Base-by-base conservation (phyloP, 2,888 invertebrate genomes). In the Spisula subtruncata region DNA sequence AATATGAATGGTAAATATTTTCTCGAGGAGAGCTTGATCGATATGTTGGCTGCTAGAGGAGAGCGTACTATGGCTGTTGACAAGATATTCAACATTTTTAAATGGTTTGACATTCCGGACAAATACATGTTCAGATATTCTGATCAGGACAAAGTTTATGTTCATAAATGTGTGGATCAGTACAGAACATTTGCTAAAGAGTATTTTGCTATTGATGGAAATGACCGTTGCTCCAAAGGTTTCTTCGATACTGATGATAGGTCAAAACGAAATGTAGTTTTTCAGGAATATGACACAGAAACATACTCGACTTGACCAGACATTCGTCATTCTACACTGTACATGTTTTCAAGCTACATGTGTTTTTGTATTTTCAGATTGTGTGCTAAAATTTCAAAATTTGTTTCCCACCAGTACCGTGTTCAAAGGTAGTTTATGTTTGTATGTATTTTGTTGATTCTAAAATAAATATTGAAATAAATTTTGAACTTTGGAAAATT, bases 21-120 rank as follows among this genome's bases (percentile, higher is more conserved):
- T 35, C 66, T 92, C 8, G 86, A 88, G 41, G 92, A 92, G 51
- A 90, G 92, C 56, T 18, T 91, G 14, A 85, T 92, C 18, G 92
- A 92, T 35, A 92, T 92, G 92, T 79, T 92, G 18, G 92, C 91
- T 0, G 81, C 91, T n/a, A 51, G 89, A 14, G 92, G 91, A 14
- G 91, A 92, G 51, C 32, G 92, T n/a, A 83, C 20, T 32, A 79
- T 92, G n/a, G 48, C 60, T 29, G 35, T 86, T 16, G 92, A 92
- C 41, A 54, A 84, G 18, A 84, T 51, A 56, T 81, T 92, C 82
- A 87, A 85, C 16, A 84, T 91, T 1, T 20, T 56, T 8, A 90
- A 92, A 82, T 91, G 90, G 90, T 56, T 92, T 87, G 88, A 86
- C n/a, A 88, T 92, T 51, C 81, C 82, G 10, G 82, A 87, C 18